Evolutionary conservation across 1,140 invertebrate genomes (phyloP).

Genomic region (Dendrolimus kikuchii): DNA sequence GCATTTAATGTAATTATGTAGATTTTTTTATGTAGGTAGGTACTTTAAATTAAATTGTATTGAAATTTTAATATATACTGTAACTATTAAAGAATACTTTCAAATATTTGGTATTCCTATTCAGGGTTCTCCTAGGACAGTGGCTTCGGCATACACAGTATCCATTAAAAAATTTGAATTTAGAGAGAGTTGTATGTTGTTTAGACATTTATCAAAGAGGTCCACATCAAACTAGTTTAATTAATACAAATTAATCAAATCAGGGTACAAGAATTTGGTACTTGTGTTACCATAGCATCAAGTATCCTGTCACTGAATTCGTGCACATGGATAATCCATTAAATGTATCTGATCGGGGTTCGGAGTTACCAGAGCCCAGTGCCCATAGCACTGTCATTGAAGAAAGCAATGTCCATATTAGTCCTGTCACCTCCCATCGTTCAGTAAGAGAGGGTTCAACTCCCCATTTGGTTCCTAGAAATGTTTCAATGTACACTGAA

Average conservation of each 20-base stretch:
- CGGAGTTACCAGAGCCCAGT: conserved; percentile 33
- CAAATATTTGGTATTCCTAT: conserved; percentile 27
- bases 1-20: conserved; percentile 10
- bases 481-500: conserved; percentile 5
- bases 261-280: conserved; percentile 56
- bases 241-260: conserved; percentile 28
- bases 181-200: conserved; percentile 33
- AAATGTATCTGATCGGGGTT: conserved; percentile 17
- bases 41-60: conserved; percentile 10
- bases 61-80: conserved; percentile 10
- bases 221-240: conserved; percentile 16
- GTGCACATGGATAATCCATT: conserved; percentile 40
- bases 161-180: conserved; percentile 48
- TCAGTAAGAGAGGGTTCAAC: conserved; percentile 2
- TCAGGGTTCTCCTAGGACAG: conserved; percentile 31
- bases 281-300: conserved; percentile 53
- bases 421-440: neutral
- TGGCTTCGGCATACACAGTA: conserved; percentile 36
- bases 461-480: neutral
- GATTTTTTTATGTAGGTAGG: conserved; percentile 10
- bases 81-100: conserved; percentile 9
- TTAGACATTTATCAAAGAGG: conserved; percentile 13
- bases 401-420: conserved; percentile 3
- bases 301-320: conserved; percentile 53
- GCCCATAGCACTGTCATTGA: conserved; percentile 42